A percentile compares a stretch with the other conserved stretches of the same genome.
Conservation (phyloP, 2,797 vertebrate genomes). For the Pseudopleuronectes americanus region DNA sequence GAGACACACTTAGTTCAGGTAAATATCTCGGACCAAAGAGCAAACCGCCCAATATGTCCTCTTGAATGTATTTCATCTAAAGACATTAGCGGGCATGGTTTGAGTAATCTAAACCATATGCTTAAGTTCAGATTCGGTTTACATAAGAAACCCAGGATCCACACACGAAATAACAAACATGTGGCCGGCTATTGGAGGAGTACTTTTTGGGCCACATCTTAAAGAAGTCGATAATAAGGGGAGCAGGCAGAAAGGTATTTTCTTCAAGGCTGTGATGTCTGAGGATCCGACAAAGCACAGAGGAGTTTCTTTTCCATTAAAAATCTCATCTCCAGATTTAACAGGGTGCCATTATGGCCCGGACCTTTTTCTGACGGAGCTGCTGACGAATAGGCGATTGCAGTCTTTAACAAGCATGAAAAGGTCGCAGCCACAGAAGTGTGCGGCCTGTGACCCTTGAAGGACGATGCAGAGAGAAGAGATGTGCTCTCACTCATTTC, state of each 20-base stretch:
- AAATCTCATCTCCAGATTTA: slow-evolving; percentile 71
- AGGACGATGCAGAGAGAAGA: slow-evolving; percentile 45
- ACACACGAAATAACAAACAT: slow-evolving; percentile 60
- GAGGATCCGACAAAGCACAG: slow-evolving; percentile 38
- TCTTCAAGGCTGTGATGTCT: slow-evolving; percentile 29
- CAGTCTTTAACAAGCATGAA: slow-evolving; percentile 73
- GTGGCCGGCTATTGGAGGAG: slow-evolving; percentile 43
- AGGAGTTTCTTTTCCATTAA: slow-evolving; percentile 53
- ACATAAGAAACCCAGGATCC: slow-evolving; percentile 55
- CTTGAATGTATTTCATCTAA: slow-evolving; percentile 53
- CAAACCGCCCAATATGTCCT: slow-evolving; percentile 36
- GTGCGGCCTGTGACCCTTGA: slow-evolving; percentile 55
- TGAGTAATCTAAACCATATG: slow-evolving; percentile 64
- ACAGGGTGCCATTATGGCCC: slow-evolving; percentile 64
- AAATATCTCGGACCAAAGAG: slow-evolving; percentile 54
- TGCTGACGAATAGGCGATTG: slow-evolving; percentile 64
- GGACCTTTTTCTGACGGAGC: slow-evolving; percentile 57
- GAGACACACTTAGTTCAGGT: slow-evolving; percentile 59
- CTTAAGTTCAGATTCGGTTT: slow-evolving; percentile 52
- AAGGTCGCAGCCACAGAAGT: slow-evolving; percentile 58
- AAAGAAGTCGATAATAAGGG: slow-evolving; percentile 38
- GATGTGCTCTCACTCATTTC: slow-evolving; percentile 27
- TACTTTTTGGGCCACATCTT: slow-evolving; percentile 55
- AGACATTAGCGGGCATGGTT: slow-evolving; percentile 57
- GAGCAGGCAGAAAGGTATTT: slow-evolving; percentile 35